phyloP scores from a whole-genome alignment of 2,888 invertebrate species.

The Ctenicera cuprea region DNA sequence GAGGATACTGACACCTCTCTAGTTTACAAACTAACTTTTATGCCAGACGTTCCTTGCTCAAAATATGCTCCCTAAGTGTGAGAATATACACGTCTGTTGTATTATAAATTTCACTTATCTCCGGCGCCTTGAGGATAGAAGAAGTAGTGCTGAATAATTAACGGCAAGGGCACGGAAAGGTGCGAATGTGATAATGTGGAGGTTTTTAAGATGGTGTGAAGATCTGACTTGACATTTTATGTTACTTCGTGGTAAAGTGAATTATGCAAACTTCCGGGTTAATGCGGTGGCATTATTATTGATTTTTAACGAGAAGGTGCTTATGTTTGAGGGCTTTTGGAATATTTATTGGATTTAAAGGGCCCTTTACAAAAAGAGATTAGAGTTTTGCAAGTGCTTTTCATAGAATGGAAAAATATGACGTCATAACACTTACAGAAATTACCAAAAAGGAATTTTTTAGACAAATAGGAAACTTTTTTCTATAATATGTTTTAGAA shows the following conservation, averaged over 20 bases:
- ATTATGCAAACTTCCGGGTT: not conserved
- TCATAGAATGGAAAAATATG: no score
- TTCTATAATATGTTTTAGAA: no score
- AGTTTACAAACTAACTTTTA: constrained; percentile 25
- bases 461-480: no score
- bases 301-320: not conserved
- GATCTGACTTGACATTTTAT: not conserved
- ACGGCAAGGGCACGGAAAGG: constrained; percentile 11
- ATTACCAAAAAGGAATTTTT: no score
- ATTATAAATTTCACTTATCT: constrained; percentile 28
- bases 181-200: constrained; percentile 33
- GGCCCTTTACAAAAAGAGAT: no score
- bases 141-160: constrained; percentile 32
- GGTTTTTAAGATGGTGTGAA: constrained; percentile 31
- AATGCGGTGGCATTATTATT: not conserved
- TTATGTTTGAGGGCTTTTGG: no score
- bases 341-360: no score
- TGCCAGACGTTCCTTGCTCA: not conserved
- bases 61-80: not conserved
- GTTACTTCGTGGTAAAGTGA: not conserved
- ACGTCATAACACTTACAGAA: no score
- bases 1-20: not conserved
- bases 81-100: not conserved
- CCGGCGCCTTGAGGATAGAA: not conserved
- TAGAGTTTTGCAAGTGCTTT: no score